phyloP scores from a whole-genome alignment of 2,113 vertebrate species.

The Xerus inauris region DNA sequence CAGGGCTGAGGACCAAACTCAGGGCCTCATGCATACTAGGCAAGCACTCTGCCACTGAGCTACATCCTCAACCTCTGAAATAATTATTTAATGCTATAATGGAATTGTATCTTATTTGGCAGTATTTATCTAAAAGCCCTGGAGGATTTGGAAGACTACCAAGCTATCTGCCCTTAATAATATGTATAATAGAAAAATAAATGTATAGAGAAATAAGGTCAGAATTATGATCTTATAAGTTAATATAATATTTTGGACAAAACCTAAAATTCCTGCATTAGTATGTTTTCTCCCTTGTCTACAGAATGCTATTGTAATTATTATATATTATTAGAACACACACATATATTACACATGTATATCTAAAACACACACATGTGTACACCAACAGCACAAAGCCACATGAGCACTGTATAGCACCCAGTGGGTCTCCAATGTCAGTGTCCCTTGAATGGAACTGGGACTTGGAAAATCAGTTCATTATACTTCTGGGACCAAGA shows the following conservation, averaged over 20 bases:
- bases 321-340: not conserved
- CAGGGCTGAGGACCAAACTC: too few relatives aligned
- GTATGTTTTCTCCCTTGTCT: not conserved
- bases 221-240: not conserved
- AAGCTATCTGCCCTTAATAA: not conserved
- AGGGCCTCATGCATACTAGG: too few relatives aligned
- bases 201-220: not conserved
- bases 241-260: not conserved
- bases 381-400: not conserved
- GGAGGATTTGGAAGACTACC: not conserved
- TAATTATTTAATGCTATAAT: not conserved
- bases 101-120: not conserved
- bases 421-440: not conserved
- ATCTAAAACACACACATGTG: not conserved
- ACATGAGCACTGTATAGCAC: not conserved
- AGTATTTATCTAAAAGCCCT: not conserved
- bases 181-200: not conserved
- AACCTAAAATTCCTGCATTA: not conserved
- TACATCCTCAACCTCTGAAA: too few relatives aligned
- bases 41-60: too few relatives aligned
- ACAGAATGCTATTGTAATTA: not conserved
- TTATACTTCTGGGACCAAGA: not conserved
- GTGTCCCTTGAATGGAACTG: not conserved
- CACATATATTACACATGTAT: not conserved
- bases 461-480: not conserved